Evolutionary conservation across 2,888 invertebrate species (phyloP).

Genomic region (Cremastobaeus sp.): DNA sequence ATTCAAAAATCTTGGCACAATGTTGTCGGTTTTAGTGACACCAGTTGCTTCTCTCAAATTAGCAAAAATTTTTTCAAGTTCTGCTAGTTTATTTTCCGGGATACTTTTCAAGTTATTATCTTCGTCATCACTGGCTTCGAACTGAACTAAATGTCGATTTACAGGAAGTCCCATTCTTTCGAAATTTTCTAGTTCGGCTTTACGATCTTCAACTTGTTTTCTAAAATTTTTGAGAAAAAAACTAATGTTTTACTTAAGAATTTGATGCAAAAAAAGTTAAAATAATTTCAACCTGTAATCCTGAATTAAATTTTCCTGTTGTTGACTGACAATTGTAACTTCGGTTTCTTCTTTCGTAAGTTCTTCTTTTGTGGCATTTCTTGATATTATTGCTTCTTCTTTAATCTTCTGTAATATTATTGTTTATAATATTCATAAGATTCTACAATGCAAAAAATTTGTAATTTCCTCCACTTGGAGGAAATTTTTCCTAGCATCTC

Average conservation of each 20-base stretch:
- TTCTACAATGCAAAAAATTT: no score
- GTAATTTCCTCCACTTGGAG: no score
- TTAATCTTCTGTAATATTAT: slow-evolving; percentile 82
- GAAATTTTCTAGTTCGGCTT: slow-evolving; percentile 85
- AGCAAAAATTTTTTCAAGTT: slow-evolving; percentile 83
- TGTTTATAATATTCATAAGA: no score
- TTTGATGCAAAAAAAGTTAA: background rate
- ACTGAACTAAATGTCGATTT: slow-evolving; percentile 74
- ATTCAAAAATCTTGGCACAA: slow-evolving; percentile 85
- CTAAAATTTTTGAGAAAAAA: slow-evolving; percentile 71
- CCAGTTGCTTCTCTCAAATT: slow-evolving; percentile 88
- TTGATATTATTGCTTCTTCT: slow-evolving; percentile 86
- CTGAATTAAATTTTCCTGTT: slow-evolving; percentile 80
- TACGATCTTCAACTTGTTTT: slow-evolving; percentile 85
- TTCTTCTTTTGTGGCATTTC: slow-evolving; percentile 84
- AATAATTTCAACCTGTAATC: slow-evolving; percentile 73
- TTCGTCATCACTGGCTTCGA: slow-evolving; percentile 72
- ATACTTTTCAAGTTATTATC: slow-evolving; percentile 64
- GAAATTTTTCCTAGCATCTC: no score
- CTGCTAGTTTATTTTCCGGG: slow-evolving; percentile 77
- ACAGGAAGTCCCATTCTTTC: slow-evolving; percentile 88
- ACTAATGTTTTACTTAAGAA: background rate
- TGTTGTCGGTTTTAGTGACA: slow-evolving; percentile 86
- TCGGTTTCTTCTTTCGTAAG: slow-evolving; percentile 85
- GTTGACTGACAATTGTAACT: slow-evolving; percentile 83